Base-by-base conservation (phyloP, 2,113 vertebrate species). In the Aix galericulata region DNA sequence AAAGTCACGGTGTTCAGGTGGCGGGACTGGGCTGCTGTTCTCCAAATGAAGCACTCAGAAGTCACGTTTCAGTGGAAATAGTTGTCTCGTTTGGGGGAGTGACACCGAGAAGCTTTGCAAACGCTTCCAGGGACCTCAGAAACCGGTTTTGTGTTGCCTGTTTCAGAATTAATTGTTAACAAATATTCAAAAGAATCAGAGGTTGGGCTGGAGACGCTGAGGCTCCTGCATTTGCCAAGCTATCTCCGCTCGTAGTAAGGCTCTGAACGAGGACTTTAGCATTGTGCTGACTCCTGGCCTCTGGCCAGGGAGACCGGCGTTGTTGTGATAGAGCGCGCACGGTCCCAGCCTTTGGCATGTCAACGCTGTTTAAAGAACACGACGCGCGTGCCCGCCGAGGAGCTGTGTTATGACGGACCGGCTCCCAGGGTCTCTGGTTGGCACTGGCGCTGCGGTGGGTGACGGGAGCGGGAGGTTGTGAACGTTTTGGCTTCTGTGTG, bases 311-410 rank as follows among this genome's bases (percentile, higher is more conserved):
- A 72, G 80, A 64, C 34, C 72, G 91, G 84, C 91, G 74, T 55
- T 97, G 96, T 98, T 98, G 97, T 98, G 97, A 97, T 97, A 89
- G 4, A 76, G 72, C 59, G 77, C 32, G 82, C 94, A 79, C 83
- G 96, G 97, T 87, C 93, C 82, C 68, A 96, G 95, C 93, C 92
- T 96, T 89, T 69, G 74, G 53, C 83, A 84, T 88, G 95, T 97
- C 97, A 97, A 68, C 95, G 91, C 66, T 56, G 86, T 94, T 89
- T 94, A 92, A 96, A 96, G 89, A 97, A 90, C 92, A 94, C 91
- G 84, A 88, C 93, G 82, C 1, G 20, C 91, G 90, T 79, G 88
- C 92, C 92, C 15, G 56, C 72, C 53, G 50, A 17, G 36, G 71
- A 91, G 78, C 69, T 40, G 17, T 97, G 29, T 72, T 94, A 60